A percentile compares a stretch with the other conserved stretches of the same genome.
phyloP scores from a whole-genome alignment of 2,888 invertebrate genomes.

The Clistopyga incitator region DNA sequence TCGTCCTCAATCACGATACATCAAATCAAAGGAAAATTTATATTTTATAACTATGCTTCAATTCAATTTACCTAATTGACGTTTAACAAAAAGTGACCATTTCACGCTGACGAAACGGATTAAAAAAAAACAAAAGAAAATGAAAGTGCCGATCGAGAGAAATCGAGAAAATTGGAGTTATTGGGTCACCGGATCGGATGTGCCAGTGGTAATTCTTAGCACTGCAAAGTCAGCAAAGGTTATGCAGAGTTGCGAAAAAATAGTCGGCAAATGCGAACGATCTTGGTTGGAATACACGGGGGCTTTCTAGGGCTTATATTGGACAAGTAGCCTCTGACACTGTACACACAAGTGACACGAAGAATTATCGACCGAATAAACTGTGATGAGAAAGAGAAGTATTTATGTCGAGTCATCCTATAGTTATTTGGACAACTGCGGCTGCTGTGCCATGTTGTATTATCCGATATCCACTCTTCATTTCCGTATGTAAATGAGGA shows the following conservation, averaged over 20 bases:
- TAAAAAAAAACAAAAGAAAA: background rate
- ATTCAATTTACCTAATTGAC: too few species aligned
- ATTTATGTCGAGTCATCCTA: conserved; percentile 11
- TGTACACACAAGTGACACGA: background rate
- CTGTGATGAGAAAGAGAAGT: background rate
- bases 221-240: background rate
- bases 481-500: conserved; percentile 25
- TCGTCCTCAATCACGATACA: too few species aligned
- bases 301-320: background rate
- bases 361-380: conserved; percentile 5
- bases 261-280: conserved; percentile 11
- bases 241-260: conserved; percentile 3
- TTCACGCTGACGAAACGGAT: too few species aligned
- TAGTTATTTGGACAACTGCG: background rate
- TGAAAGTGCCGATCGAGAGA: conserved; percentile 15
- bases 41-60: too few species aligned
- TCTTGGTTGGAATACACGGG: conserved; percentile 5
- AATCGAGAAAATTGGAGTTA: background rate
- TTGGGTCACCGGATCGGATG: conserved; percentile 2
- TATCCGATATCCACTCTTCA: conserved; percentile 1
- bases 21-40: too few species aligned
- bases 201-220: background rate
- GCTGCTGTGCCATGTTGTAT: background rate
- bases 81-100: too few species aligned
- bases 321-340: background rate